A percentile compares a stretch with the other conserved stretches of the same genome.
Evolutionary conservation across 1,140 invertebrate genomes (phyloP).

Genomic region (Drosophila yakuba): DNA sequence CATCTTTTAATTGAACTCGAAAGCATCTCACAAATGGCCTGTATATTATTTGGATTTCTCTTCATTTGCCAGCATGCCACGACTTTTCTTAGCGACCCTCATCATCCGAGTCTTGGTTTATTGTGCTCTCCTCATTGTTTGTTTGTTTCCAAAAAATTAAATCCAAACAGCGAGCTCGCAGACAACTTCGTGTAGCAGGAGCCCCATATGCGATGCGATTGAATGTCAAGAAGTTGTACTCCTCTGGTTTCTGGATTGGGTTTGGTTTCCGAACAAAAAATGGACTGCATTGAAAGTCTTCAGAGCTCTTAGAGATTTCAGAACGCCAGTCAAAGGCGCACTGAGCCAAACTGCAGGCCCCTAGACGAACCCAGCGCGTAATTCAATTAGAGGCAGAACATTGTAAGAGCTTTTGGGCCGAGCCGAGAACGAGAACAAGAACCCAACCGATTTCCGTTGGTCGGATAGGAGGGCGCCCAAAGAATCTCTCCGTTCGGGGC

Average conservation of each 20-base stretch:
- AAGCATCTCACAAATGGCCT: constrained; percentile 26
- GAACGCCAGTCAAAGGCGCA: constrained; percentile 25
- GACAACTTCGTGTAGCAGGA: constrained; percentile 60
- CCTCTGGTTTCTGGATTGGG: not conserved
- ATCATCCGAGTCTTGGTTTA: constrained; percentile 56
- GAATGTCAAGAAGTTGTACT: constrained; percentile 63
- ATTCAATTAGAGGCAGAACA: constrained; percentile 64
- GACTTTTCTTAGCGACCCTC: constrained; percentile 49
- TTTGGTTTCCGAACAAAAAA: constrained; percentile 30
- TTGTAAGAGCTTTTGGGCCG: constrained; percentile 49
- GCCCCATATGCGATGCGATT: constrained; percentile 59
- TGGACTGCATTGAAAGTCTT: constrained; percentile 49
- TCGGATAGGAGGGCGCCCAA: constrained; percentile 41
- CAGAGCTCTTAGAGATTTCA: constrained; percentile 33
- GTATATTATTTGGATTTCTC: constrained; percentile 32
- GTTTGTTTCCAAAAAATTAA: constrained; percentile 49
- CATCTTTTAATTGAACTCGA: constrained; percentile 17
- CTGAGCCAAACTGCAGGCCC: constrained; percentile 7
- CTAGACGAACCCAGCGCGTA: constrained; percentile 29
- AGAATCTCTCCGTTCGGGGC: constrained; percentile 25
- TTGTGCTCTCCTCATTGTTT: constrained; percentile 46
- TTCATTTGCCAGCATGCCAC: constrained; percentile 31
- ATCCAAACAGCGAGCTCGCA: constrained; percentile 19
- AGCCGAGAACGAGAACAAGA: constrained; percentile 23
- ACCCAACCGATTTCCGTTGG: constrained; percentile 41